Conservation (phyloP, 1,140 invertebrate genomes). For the Drosophila sproati region DNA sequence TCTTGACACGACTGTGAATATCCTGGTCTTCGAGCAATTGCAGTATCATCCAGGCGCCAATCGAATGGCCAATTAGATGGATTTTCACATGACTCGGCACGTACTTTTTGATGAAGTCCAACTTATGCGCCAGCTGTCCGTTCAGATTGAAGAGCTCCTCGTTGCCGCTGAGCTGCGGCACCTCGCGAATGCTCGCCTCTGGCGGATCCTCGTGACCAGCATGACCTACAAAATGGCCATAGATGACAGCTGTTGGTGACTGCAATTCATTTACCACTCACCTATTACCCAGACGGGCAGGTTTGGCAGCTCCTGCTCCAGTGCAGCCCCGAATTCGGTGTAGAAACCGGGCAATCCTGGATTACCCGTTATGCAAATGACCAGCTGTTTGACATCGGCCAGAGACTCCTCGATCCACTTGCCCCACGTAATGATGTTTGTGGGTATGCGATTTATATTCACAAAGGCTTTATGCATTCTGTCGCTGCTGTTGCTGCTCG, state of each 20-base stretch:
- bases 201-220: constrained; percentile 88
- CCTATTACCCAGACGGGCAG: constrained; percentile 89
- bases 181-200: constrained; percentile 73
- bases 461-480: constrained; percentile 86
- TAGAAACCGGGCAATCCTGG: constrained; percentile 90
- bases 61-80: constrained; percentile 93
- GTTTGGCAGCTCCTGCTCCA: constrained; percentile 86
- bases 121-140: constrained; percentile 93
- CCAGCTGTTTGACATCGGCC: constrained; percentile 85
- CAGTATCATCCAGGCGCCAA: constrained; percentile 92
- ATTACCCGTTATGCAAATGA: constrained; percentile 89
- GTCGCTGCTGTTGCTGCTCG: constrained; percentile 19
- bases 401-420: constrained; percentile 88
- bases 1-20: constrained; percentile 85
- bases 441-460: constrained; percentile 87
- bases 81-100: constrained; percentile 89
- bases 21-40: constrained; percentile 88
- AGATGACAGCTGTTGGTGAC: neutral
- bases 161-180: constrained; percentile 85
- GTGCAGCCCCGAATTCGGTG: constrained; percentile 87
- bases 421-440: constrained; percentile 89
- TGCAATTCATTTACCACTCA: constrained; percentile 66
- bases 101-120: constrained; percentile 90
- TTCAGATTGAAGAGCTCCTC: constrained; percentile 88
- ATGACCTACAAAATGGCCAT: constrained; percentile 86